These are phyloP conservation scores for Drosophila percnosoma DNA, from an alignment of 2,888 invertebrate genomes.

Conservation along the genomic window DNA sequence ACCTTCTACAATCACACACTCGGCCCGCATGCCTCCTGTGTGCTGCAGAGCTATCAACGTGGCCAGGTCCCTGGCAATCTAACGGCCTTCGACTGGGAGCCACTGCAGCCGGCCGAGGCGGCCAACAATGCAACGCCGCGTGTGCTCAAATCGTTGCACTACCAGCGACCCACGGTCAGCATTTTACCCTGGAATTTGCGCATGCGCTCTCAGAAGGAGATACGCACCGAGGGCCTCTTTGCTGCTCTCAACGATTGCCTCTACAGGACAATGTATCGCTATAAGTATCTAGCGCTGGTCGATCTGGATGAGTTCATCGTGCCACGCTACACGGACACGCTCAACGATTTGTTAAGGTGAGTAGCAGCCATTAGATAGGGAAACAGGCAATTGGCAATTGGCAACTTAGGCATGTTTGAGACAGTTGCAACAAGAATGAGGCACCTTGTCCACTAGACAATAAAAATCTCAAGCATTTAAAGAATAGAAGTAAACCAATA, in stretches of 20 bases:
- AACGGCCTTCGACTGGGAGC: conserved; percentile 79
- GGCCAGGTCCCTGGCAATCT: conserved; percentile 82
- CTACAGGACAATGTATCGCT: conserved; percentile 94
- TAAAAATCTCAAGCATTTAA: not conserved
- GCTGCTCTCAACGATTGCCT: conserved; percentile 97
- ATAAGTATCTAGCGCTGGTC: conserved; percentile 92
- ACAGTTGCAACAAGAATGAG: not conserved
- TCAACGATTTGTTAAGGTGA: conserved; percentile 90
- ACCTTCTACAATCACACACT: conserved; percentile 96
- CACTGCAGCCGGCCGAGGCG: conserved; percentile 49
- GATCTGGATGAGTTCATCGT: conserved; percentile 96
- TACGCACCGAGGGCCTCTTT: conserved; percentile 95
- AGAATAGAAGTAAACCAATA: not conserved
- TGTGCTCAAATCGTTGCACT: conserved; percentile 65
- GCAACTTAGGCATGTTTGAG: not conserved
- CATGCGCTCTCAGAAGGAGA: conserved; percentile 94
- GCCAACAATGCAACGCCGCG: conserved; percentile 68
- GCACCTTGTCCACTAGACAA: not conserved
- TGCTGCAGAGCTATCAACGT: conserved; percentile 88
- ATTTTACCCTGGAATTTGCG: conserved; percentile 89
- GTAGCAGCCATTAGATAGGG: not conserved
- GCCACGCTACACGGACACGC: conserved; percentile 91
- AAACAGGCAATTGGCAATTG: not conserved
- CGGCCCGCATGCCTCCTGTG: conserved; percentile 91
- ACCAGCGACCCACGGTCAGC: conserved; percentile 82